Base-by-base conservation (phyloP, 2,888 invertebrate genomes). In the Meiosimyza decipiens region DNA sequence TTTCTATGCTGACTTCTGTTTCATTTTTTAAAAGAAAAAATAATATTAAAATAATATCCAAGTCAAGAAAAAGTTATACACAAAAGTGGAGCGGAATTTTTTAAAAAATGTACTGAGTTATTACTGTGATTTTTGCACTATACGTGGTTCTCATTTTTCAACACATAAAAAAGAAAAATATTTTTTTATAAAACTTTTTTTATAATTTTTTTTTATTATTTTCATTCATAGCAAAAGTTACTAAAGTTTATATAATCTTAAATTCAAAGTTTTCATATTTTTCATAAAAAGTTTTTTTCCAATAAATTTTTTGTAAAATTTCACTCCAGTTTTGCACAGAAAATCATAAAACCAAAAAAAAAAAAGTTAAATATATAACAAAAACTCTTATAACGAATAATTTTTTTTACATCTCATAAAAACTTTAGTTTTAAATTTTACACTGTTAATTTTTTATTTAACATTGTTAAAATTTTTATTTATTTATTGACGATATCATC, bases 61-160 rank as follows among this genome's bases (percentile, higher is more conserved):
- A 63, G n/a, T 63, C 3, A 40, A 63, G 12, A n/a, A 47, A 64
- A 64, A 33, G 49, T 49, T 64, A 9, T 50, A 49, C 68, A 74
- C 75, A 75, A 77, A 76, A 77, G 74, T 79, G 78, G 76, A 78
- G 77, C 77, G 79, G 77, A 81, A 80, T 79, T 79, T 76, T 78
- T 77, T 76, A 79, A 80, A 80, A 82, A 84, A 83, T 82, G 86
- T 85, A 87, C 86, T 87, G 87, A 86, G 82, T 82, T 83, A 80
- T 79, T 81, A 83, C 86, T 86, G 87, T 86, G 86, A 86, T 87
- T 86, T 85, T 81, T 81, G 79, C 83, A 83, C 80, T 80, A 69
- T 70, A 73, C 52, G 73, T 69, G 72, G 59, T 73, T 77, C 74
- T 78, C 75, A 74, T 67, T 70, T 65, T 71, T 54, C 66, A 73